Evolutionary conservation across 2,113 vertebrate species (phyloP), one percentile per base, ranked within the genome.

Genomic region (Dicrurus megarhynchus): DNA sequence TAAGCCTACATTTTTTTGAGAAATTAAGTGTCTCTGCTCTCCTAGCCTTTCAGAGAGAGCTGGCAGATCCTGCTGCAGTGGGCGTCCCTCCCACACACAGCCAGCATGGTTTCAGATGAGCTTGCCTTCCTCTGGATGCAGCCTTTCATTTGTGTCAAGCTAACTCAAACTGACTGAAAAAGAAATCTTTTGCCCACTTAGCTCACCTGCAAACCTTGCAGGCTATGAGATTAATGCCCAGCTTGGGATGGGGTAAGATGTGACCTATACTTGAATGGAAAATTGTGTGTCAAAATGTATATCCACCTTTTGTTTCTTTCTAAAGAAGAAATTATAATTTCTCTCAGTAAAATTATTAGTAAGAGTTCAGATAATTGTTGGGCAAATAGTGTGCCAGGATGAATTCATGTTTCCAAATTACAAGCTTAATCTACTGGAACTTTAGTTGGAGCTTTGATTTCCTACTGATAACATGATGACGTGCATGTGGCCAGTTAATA

Each of bases 21-120:
- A 92, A 97, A 96, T 95, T 70, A 84, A 74, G 53, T 91, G 95
- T 93, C 44, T 84, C 83, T 92, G 68, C 85, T 92, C 83, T 81
- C 56, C 71, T 81, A 90, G 76, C 57, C 84, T 91, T 86, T 93
- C 67, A 35, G 69, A 83, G 81, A 28, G 50, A 80, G 50, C 78
- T 85, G 84, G 81, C 89, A 91, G 91, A 87, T 76, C 46, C 84
- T 85, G 65, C 74, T 56, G 49, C 41, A 79, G 28, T 55, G 69
- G 70, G 61, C 81, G 61, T 89, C 81, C 67, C 91, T 95, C 90
- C 88, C 88, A 90, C 37, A 3, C 44, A 41, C 64, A 84, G 35
- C 27, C 83, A 84, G 56, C 60, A 46, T 24, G 52, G 37, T 41
- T 93, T 92, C 75, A 63, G 42, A 86, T 63, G 84, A 73, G 18